phyloP scores from a whole-genome alignment of 1,140 invertebrate species.

The Bombus turneri region DNA sequence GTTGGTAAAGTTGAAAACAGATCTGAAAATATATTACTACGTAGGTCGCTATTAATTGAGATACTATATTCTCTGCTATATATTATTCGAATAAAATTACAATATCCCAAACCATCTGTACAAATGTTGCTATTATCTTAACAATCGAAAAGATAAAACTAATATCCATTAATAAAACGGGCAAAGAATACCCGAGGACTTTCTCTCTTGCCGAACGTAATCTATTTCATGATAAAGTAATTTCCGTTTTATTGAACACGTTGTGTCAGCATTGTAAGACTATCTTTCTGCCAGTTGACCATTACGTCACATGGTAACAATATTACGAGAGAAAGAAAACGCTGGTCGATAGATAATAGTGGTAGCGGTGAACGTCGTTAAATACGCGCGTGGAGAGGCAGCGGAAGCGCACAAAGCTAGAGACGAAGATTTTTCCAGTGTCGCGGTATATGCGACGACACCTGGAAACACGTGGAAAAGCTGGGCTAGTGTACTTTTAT shows the following conservation, averaged over 20 bases:
- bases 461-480: conserved; percentile 40
- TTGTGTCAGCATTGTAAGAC: too few relatives aligned
- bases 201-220: not conserved
- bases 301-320: conserved; percentile 23
- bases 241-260: conserved; percentile 2
- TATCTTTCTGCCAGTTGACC: not conserved
- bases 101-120: too few relatives aligned
- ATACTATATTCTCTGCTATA: too few relatives aligned
- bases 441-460: not conserved
- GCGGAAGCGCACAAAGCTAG: conserved; percentile 2
- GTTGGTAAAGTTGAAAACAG: too few relatives aligned
- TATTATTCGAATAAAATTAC: too few relatives aligned
- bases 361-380: too few relatives aligned
- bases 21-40: too few relatives aligned
- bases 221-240: not conserved
- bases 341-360: conserved; percentile 21
- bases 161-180: not conserved
- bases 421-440: not conserved
- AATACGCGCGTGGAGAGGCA: not conserved
- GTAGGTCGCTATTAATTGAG: too few relatives aligned
- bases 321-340: not conserved
- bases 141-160: too few relatives aligned
- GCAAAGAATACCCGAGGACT: too few relatives aligned
- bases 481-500: conserved; percentile 29
- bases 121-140: too few relatives aligned